These are phyloP conservation scores for Lepus oiostolus DNA, from an alignment of 2,797 vertebrate species.

Conservation along the genomic window DNA sequence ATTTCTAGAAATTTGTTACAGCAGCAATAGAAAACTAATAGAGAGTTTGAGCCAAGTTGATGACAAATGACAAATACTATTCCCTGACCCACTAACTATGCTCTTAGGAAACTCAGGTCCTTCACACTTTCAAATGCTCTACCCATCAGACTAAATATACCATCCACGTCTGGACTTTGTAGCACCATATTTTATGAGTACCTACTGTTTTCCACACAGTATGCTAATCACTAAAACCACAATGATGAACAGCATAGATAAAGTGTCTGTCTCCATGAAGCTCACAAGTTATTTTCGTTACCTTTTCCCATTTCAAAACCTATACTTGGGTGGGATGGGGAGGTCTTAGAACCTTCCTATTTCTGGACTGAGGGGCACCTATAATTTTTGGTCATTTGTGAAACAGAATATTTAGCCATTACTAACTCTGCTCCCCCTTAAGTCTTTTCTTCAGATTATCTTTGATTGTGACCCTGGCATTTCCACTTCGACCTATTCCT, in stretches of 20 bases:
- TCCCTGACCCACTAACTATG: background rate
- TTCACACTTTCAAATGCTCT: slow-evolving; percentile 3
- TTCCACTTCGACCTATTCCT: background rate
- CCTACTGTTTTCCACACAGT: background rate
- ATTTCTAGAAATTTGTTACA: background rate
- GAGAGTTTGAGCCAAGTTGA: background rate
- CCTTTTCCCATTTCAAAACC: slow-evolving; percentile 26
- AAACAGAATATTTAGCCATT: slow-evolving; percentile 44
- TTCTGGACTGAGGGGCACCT: background rate
- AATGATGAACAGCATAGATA: background rate
- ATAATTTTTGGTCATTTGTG: background rate
- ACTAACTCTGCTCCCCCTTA: background rate
- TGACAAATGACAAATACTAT: background rate
- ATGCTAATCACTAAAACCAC: background rate
- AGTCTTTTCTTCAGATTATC: slow-evolving; percentile 2
- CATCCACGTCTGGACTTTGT: slow-evolving; percentile 1
- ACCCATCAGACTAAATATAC: slow-evolving; percentile 38
- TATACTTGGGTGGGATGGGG: background rate
- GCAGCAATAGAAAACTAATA: background rate
- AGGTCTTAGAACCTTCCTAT: background rate
- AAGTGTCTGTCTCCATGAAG: background rate
- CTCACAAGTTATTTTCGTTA: slow-evolving; percentile 25
- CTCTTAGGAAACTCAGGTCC: background rate
- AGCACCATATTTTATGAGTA: background rate
- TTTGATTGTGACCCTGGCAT: slow-evolving; percentile 34